Evolutionary conservation across 1,140 invertebrate genomes (phyloP).

Genomic region (Lycorma delicatula): DNA sequence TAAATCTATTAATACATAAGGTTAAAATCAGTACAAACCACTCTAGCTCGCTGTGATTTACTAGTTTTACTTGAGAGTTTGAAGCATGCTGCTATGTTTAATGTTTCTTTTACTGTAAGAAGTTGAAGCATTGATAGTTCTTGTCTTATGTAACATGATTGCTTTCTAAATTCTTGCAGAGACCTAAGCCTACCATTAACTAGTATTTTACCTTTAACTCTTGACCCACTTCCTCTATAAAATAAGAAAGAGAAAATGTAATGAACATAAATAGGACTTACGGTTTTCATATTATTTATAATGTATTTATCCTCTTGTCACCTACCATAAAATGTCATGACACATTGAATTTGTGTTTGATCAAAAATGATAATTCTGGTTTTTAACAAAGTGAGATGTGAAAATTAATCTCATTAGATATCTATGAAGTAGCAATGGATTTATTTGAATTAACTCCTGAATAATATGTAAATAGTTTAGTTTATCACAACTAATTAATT

Average conservation of each 20-base stretch:
- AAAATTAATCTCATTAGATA: too few relatives aligned
- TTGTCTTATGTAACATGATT: slow-evolving; percentile 56
- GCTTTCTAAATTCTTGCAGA: slow-evolving; percentile 43
- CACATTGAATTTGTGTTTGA: too few relatives aligned
- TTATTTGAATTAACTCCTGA: too few relatives aligned
- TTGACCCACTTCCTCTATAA: slow-evolving; percentile 38
- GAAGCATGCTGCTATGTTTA: slow-evolving; percentile 75
- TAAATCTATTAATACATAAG: background rate
- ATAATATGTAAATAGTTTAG: too few relatives aligned
- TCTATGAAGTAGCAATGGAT: too few relatives aligned
- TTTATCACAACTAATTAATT: too few relatives aligned
- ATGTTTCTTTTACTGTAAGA: slow-evolving; percentile 75
- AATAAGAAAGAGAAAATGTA: slow-evolving; percentile 1
- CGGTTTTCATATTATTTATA: background rate
- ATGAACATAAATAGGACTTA: background rate
- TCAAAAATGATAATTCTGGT: too few relatives aligned
- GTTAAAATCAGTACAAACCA: slow-evolving; percentile 15
- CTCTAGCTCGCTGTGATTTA: slow-evolving; percentile 40
- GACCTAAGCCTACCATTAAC: slow-evolving; percentile 22
- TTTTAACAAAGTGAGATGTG: too few relatives aligned
- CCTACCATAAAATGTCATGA: too few relatives aligned
- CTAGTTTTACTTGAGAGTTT: slow-evolving; percentile 45
- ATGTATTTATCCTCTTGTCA: background rate
- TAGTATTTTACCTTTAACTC: slow-evolving; percentile 17
- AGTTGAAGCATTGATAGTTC: slow-evolving; percentile 59